Base-by-base conservation (phyloP, 2,113 vertebrate species). In the Physeter macrocephalus region DNA sequence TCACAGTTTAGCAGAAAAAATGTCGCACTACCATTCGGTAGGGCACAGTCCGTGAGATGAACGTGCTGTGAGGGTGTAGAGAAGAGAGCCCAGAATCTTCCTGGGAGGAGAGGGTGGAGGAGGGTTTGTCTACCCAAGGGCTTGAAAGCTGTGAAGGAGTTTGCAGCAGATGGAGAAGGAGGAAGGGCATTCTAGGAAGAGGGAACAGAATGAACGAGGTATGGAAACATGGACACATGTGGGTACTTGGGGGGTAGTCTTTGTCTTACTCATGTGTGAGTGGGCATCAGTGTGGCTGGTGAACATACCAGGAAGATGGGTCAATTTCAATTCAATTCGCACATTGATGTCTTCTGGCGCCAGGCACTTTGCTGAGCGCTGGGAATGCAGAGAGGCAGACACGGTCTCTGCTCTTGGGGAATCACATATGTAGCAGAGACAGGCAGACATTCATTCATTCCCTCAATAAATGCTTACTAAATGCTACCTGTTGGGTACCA, bases 251-350 rank as follows among this genome's bases (percentile, higher is more conserved):
- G 17, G n/a, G n/a, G 8, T 25, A 20, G 31, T 15, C 11, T 10
- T 1, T 7, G 39, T 9, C 74, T 43, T 46, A 6, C 4, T 2
- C 61, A 3, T 1, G 1, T 0, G 59, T 12, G 46, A n/a, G 36
- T n/a, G 78, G 43, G 34, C 2, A 0, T 0, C 1, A 2, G 14
- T 1, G 0, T 8, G 29, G 31, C 23, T 21, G 39, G 46, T 4
- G 9, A 90, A 36, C 4, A 0, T 0, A 36, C 36, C 12, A 6
- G 59, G 64, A 67, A 77, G 90, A 36, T 3, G 17, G 59, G 80
- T 39, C 31, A 13, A 31, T 23, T 59, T 46, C 59, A 11, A 1
- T 34, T 5, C 59, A 36, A 0, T 1, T 18, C 7, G 18, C 69
- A 27, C 6, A 1, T 0, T 23, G 23, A 4, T 36, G 59, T 9